Evolutionary conservation across 2,888 invertebrate species (phyloP).

Genomic region (Brachypterus glaber): DNA sequence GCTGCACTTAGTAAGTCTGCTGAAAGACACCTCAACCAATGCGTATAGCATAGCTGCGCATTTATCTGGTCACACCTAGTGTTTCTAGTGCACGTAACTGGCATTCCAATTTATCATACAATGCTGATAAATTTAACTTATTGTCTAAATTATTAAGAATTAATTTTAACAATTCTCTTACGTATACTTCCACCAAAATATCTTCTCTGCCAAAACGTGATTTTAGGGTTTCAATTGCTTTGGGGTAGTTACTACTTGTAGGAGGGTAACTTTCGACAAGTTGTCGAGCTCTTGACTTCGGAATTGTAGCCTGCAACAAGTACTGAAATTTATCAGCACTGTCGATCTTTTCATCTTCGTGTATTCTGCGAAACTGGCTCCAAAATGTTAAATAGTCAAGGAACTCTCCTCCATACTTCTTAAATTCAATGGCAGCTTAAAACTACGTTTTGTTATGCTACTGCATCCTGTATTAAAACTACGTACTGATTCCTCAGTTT

Average conservation of each 20-base stretch:
- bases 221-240: constrained; percentile 17
- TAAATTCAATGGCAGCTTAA: constrained; percentile 15
- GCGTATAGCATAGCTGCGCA: constrained; percentile 23
- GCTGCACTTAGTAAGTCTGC: constrained; percentile 16
- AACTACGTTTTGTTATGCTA: constrained; percentile 10
- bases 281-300: constrained; percentile 11
- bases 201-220: constrained; percentile 25
- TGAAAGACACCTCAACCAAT: constrained; percentile 25
- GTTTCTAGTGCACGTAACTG: too few species aligned
- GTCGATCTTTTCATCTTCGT: constrained; percentile 18
- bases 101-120: too few species aligned
- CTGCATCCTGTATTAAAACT: too few species aligned
- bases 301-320: constrained; percentile 16
- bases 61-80: constrained; percentile 23
- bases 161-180: too few species aligned
- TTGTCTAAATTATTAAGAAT: constrained; percentile 26
- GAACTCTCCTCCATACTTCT: constrained; percentile 15
- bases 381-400: constrained; percentile 19
- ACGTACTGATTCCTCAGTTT: too few species aligned
- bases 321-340: constrained; percentile 18
- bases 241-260: constrained; percentile 14
- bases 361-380: constrained; percentile 18
- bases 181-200: constrained; percentile 24
- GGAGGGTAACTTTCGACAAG: too few species aligned
- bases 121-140: constrained; percentile 24